A percentile compares a stretch with the other conserved stretches of the same genome.
These are phyloP conservation scores for Oreochromis grahami DNA, from an alignment of 2,797 vertebrate species.

Conservation along the genomic window DNA sequence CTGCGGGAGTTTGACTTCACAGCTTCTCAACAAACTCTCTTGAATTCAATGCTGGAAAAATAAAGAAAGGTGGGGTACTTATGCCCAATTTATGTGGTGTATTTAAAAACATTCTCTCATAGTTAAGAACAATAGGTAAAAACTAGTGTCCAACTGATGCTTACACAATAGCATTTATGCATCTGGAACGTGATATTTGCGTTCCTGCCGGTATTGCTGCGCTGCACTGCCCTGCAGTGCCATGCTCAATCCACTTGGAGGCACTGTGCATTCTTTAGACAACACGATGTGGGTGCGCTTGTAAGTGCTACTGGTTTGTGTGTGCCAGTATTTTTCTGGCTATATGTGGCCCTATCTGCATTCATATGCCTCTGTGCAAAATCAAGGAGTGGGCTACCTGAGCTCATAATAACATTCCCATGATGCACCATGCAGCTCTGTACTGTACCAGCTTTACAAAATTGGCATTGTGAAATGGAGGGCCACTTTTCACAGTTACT, in stretches of 20 bases:
- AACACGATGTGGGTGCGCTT: background rate
- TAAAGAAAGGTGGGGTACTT: background rate
- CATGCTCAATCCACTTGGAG: conserved; percentile 54
- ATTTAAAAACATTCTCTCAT: background rate
- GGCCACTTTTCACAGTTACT: conserved; percentile 17
- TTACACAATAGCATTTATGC: background rate
- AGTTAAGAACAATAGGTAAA: background rate
- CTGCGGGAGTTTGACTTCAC: background rate
- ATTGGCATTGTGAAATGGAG: conserved; percentile 40
- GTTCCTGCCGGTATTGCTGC: background rate
- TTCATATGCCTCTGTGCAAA: conserved; percentile 51
- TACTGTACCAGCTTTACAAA: conserved; percentile 43
- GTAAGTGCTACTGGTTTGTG: conserved; percentile 11
- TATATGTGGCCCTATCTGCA: conserved; percentile 52
- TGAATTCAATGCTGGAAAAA: background rate
- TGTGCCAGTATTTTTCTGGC: conserved; percentile 34
- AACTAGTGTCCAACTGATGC: background rate
- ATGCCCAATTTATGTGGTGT: background rate
- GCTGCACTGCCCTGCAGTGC: conserved; percentile 5
- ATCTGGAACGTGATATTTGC: background rate
- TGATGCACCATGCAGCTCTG: conserved; percentile 46
- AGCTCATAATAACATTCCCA: conserved; percentile 61
- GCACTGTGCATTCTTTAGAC: conserved; percentile 55
- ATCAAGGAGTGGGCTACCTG: conserved; percentile 57
- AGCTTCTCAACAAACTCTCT: background rate